Evolutionary conservation across 1,140 invertebrate species (phyloP), one percentile per base, ranked within the genome.

Genomic region (Drosophila teissieri): DNA sequence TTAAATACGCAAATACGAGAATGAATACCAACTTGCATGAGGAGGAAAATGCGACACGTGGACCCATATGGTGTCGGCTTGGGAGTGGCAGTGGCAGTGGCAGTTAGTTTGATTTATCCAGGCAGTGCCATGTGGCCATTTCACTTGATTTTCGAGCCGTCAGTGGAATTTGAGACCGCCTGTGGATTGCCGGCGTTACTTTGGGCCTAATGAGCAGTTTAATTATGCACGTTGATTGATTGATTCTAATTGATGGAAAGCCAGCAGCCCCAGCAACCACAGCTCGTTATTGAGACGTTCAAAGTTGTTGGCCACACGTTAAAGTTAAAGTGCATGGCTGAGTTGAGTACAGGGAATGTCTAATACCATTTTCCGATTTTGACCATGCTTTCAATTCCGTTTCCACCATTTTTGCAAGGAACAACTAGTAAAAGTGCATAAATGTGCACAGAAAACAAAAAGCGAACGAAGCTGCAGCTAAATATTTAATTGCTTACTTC

Each of bases 171-270:
- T 15, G 22, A 54, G 48, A 62, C 56, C 62, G 57, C 78, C 64
- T 46, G 37, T 44, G 42, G 36, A 57, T 46, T 42, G 46, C 64
- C n/a, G 40, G 39, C 57, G 69, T 62, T 69, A 40, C 52, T 78
- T 36, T 42, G 31, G 72, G 51, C 58, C 63, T 85, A 86, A 86
- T 86, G 78, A 78, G 82, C 74, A 81, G 78, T 72, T 85, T 78
- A 86, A 86, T 81, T 86, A 86, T 86, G 82, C 74, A 75, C 39
- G 63, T 63, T 86, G 78, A 86, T 86, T 86, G 82, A 86, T 86
- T 81, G 82, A 64, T 78, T 70, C 62, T 78, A 78, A 86, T 86
- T 78, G 57, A 67, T 68, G 81, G 27, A 67, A 64, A 15, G 48
- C 44, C 31, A 45, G 36, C 57, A 22, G 19, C 45, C 37, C 14